These are phyloP conservation scores for Terebella lapidaria DNA, from an alignment of 2,888 invertebrate genomes.

Conservation along the genomic window DNA sequence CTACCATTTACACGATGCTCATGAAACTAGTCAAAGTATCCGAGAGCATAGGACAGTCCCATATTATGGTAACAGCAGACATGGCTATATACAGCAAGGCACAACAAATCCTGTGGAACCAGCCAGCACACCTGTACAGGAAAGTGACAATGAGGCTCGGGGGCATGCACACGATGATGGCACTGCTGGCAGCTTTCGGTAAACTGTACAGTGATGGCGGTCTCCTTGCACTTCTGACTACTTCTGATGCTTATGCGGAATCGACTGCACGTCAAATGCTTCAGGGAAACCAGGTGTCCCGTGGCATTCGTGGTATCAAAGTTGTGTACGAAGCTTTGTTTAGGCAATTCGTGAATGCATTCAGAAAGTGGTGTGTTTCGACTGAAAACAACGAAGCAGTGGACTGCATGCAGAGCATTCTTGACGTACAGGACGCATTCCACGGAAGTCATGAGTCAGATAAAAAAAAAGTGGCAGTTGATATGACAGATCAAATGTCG, in stretches of 20 bases:
- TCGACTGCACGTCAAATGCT: neutral
- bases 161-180: neutral
- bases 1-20: slow-evolving; percentile 8
- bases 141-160: neutral
- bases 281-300: neutral
- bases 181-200: neutral
- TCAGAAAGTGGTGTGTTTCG: too few species aligned
- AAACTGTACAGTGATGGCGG: neutral
- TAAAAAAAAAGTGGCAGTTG: too few species aligned
- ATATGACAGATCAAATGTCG: too few species aligned
- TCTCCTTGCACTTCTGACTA: neutral
- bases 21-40: slow-evolving; percentile 2
- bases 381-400: too few species aligned
- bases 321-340: neutral
- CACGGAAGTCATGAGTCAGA: too few species aligned
- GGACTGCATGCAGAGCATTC: too few species aligned
- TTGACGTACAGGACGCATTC: too few species aligned
- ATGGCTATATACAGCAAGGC: slow-evolving; percentile 5
- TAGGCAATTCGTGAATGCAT: neutral
- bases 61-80: slow-evolving; percentile 9
- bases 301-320: neutral
- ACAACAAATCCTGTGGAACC: neutral
- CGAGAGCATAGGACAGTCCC: neutral
- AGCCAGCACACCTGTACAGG: neutral
- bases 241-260: neutral